Evolutionary conservation across 2,797 vertebrate genomes (phyloP).

Genomic region (Pseudocheirus occidentalis): DNA sequence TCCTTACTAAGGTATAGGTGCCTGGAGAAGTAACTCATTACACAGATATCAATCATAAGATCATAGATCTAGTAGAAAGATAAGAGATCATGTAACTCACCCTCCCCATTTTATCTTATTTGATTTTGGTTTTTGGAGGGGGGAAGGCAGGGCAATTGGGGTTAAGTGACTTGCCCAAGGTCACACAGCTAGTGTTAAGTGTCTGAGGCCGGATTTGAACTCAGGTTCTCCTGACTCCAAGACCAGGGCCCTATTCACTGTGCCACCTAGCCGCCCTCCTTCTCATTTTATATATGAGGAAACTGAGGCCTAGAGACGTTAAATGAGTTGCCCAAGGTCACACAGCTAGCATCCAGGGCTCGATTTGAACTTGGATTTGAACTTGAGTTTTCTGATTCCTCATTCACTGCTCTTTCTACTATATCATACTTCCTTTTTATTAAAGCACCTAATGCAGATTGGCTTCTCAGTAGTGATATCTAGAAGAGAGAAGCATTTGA

Average conservation of each 20-base stretch:
- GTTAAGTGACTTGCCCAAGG: no score
- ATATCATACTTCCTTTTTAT: neutral
- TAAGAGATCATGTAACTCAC: neutral
- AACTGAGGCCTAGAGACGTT: neutral
- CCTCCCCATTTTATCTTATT: neutral
- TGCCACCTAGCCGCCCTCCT: no score
- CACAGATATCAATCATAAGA: neutral
- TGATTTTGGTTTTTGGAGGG: no score
- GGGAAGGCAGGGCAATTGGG: no score
- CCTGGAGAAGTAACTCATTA: neutral
- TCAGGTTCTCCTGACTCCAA: neutral
- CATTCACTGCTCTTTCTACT: neutral
- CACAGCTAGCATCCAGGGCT: neutral
- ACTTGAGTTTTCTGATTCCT: neutral
- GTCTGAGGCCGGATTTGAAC: neutral
- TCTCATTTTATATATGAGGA: neutral
- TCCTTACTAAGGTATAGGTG: neutral
- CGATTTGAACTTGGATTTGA: neutral
- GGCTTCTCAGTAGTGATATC: no score
- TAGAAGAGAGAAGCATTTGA: neutral
- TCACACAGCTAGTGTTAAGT: no score
- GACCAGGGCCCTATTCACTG: no score
- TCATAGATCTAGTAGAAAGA: neutral
- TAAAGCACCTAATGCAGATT: neutral
- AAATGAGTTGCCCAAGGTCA: neutral